A percentile compares a stretch with the other conserved stretches of the same genome.
Evolutionary conservation across 2,888 invertebrate species (phyloP).

Genomic region (Ectemnius cavifrons): DNA sequence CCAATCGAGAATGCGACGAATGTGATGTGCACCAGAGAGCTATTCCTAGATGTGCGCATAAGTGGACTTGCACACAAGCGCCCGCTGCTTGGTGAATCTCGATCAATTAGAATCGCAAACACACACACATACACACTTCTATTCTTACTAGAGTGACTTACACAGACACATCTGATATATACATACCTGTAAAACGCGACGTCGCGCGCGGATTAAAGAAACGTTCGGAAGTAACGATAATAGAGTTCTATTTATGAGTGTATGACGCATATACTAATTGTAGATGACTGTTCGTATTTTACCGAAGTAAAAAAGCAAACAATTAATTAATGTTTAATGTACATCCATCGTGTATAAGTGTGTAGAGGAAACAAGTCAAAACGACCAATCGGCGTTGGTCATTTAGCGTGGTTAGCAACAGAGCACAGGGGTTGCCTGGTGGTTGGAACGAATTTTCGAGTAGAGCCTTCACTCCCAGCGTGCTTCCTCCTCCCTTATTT

Average conservation of each 20-base stretch:
- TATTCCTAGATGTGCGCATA: too few species aligned
- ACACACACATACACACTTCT: neutral
- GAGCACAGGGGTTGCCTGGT: conserved; percentile 45
- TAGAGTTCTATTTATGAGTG: conserved; percentile 37
- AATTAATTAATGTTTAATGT: conserved; percentile 59
- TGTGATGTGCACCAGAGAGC: too few species aligned
- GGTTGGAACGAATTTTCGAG: conserved; percentile 57
- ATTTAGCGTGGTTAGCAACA: neutral
- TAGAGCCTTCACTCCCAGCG: conserved; percentile 4
- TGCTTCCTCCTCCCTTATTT: conserved; percentile 25
- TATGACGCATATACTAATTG: conserved; percentile 44
- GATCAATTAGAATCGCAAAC: conserved; percentile 17
- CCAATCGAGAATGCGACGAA: neutral
- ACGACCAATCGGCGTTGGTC: neutral
- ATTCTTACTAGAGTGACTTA: conserved; percentile 4
- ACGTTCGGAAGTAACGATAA: neutral
- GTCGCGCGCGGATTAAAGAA: neutral
- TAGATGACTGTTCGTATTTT: conserved; percentile 57
- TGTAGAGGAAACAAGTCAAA: conserved; percentile 22
- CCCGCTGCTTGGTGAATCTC: conserved; percentile 16
- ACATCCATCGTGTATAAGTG: conserved; percentile 43
- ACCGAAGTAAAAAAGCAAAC: conserved; percentile 30
- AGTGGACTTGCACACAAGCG: conserved; percentile 7
- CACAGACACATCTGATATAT: conserved; percentile 22
- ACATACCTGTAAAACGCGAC: conserved; percentile 10